A percentile compares a stretch with the other conserved stretches of the same genome.
phyloP scores from a whole-genome alignment of 2,888 invertebrate species.

The Rhagonycha lutea region DNA sequence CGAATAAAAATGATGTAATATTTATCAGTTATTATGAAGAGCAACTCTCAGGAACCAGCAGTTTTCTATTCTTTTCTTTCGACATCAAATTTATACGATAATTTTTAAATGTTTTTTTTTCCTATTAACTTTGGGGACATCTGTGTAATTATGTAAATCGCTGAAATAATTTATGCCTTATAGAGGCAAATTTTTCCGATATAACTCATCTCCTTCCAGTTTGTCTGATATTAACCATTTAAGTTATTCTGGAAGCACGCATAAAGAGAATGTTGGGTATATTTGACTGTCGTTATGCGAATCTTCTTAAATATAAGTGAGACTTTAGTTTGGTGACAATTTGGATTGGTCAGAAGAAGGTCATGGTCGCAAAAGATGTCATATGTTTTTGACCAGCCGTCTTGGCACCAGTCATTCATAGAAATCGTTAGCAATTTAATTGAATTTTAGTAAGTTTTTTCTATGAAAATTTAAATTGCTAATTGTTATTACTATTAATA shows the following conservation, averaged over 20 bases:
- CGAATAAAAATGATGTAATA: background rate
- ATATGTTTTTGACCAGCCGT: conserved; percentile 16
- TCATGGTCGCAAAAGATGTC: conserved; percentile 18
- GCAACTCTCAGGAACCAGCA: background rate
- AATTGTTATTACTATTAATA: background rate
- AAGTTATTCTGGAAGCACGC: conserved; percentile 4
- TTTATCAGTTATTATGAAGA: background rate
- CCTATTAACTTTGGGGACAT: background rate
- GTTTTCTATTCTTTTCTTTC: background rate
- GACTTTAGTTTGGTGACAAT: conserved; percentile 20
- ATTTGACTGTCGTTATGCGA: conserved; percentile 7
- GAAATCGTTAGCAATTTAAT: background rate
- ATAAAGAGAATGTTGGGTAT: conserved; percentile 4
- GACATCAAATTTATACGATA: background rate
- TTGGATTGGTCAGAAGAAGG: conserved; percentile 14
- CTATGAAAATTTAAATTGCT: background rate
- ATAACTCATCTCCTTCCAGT: conserved; percentile 18
- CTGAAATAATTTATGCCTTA: conserved; percentile 2
- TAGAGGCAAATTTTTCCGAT: conserved; percentile 17
- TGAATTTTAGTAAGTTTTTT: background rate
- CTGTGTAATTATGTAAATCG: conserved; percentile 11
- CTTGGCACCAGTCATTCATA: conserved; percentile 21
- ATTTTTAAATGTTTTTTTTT: background rate
- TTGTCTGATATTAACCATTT: conserved; percentile 3
- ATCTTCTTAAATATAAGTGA: background rate